Evolutionary conservation across 2,888 invertebrate genomes (phyloP).

Genomic region (Mystacides longicornis): DNA sequence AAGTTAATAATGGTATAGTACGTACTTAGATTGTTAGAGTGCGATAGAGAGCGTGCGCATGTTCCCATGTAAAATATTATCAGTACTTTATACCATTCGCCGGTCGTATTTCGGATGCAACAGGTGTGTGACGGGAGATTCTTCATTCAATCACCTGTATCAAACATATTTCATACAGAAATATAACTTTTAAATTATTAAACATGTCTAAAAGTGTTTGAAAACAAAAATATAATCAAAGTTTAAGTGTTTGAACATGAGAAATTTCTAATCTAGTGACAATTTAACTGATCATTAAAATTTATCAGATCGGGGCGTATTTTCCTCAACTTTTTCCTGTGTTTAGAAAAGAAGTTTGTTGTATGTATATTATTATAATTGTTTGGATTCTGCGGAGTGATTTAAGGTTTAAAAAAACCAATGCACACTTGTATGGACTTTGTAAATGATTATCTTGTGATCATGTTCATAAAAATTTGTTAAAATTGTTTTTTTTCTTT

Average conservation of each 20-base stretch:
- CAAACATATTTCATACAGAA: conserved; percentile 15
- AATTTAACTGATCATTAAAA: conserved; percentile 16
- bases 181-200: conserved; percentile 6
- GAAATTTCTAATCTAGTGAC: conserved; percentile 15
- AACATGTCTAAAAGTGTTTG: conserved; percentile 18
- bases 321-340: conserved; percentile 1
- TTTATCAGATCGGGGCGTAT: conserved; percentile 14
- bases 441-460: neutral
- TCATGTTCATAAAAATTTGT: too few species aligned
- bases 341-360: neutral
- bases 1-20: neutral
- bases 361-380: conserved; percentile 9
- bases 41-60: conserved; percentile 17
- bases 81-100: conserved; percentile 14
- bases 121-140: conserved; percentile 16
- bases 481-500: neutral
- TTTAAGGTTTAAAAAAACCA: conserved; percentile 4
- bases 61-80: conserved; percentile 10
- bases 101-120: conserved; percentile 20
- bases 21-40: neutral
- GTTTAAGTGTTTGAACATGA: conserved; percentile 14
- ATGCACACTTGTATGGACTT: neutral
- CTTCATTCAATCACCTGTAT: conserved; percentile 18
- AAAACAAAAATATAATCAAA: neutral
- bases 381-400: conserved; percentile 8